phyloP scores from a whole-genome alignment of 2,797 vertebrate genomes.

The Xyrichtys novacula region DNA sequence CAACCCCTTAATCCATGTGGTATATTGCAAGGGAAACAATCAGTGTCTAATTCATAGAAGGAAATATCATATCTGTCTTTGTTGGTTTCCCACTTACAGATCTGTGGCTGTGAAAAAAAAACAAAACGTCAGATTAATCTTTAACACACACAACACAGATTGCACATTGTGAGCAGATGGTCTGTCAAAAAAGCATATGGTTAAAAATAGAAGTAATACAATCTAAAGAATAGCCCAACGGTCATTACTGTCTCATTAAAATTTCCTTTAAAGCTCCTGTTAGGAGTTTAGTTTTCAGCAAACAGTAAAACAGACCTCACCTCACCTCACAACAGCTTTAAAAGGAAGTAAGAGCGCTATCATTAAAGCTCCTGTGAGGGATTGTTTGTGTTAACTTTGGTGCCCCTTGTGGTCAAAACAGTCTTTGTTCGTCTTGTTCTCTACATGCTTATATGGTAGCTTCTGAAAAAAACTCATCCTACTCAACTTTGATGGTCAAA shows the following conservation, averaged over 20 bases:
- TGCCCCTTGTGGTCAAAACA: no score
- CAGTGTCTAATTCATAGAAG: not conserved
- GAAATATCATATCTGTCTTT: not conserved
- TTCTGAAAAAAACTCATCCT: no score
- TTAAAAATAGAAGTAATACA: not conserved
- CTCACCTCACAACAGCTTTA: no score
- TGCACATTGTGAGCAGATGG: not conserved
- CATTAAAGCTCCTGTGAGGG: no score
- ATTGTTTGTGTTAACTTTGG: no score
- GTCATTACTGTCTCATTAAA: not conserved
- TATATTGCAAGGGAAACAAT: not conserved
- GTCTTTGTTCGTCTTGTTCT: no score
- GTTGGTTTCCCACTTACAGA: not conserved
- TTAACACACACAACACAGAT: not conserved
- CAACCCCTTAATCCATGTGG: not conserved
- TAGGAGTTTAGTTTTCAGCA: no score
- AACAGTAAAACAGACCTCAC: no score
- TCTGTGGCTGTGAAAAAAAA: not conserved
- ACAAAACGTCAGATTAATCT: not conserved
- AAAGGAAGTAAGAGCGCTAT: no score
- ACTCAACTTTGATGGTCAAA: no score
- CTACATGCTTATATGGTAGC: no score
- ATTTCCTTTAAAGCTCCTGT: not conserved
- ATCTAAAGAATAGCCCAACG: not conserved
- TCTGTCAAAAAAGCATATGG: no score